Conservation (phyloP, 1,140 invertebrate genomes). For the Rhagoletis zephyria region DNA sequence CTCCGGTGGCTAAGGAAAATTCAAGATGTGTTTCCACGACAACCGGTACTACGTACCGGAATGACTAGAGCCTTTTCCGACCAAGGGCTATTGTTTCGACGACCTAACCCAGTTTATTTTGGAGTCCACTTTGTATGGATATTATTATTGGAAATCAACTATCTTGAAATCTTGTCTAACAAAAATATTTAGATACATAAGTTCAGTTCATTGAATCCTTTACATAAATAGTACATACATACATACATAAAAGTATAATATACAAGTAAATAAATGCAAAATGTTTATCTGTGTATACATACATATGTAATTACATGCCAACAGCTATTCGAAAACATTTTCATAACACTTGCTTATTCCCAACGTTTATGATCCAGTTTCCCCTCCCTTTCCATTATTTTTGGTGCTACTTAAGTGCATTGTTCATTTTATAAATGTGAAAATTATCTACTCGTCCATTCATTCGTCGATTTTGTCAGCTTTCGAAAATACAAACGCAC, state of each 20-base stretch:
- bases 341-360: conserved; percentile 21
- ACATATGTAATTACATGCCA: not conserved
- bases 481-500: not conserved
- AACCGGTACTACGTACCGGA: no score
- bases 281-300: not conserved
- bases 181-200: no score
- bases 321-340: conserved; percentile 10
- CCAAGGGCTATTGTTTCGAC: no score
- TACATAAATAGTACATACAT: no score
- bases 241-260: not conserved
- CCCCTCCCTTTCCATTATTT: not conserved
- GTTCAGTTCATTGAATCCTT: no score
- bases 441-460: conserved; percentile 49
- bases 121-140: no score
- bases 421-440: conserved; percentile 44
- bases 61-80: no score
- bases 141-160: no score
- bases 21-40: no score
- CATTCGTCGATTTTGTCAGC: conserved; percentile 48
- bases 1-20: no score
- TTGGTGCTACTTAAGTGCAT: conserved; percentile 33
- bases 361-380: not conserved
- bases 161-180: no score
- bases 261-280: not conserved
- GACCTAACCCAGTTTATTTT: no score